Conservation (phyloP, 64 coral and sea anemone species). For the Stichodactyla mertensii region DNA sequence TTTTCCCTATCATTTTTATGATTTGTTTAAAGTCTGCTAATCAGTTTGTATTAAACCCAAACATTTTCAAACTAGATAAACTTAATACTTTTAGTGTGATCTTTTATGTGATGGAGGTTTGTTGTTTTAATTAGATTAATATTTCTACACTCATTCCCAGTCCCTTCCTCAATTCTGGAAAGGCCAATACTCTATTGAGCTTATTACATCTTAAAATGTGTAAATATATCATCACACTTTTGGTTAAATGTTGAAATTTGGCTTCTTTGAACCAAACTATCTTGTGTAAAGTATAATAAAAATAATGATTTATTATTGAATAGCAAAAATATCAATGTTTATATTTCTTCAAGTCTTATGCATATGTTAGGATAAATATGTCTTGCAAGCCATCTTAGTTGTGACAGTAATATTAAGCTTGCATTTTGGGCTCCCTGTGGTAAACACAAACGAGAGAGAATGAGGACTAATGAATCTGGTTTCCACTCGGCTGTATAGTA, state of each 20-base stretch:
- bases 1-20: too few species aligned
- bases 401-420: neutral
- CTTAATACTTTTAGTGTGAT: too few species aligned
- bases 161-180: too few species aligned
- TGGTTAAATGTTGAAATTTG: neutral
- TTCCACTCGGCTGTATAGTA: neutral
- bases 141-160: too few species aligned
- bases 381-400: neutral
- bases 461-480: neutral
- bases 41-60: too few species aligned
- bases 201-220: neutral
- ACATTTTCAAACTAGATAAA: too few species aligned
- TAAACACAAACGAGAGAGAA: neutral
- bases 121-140: too few species aligned
- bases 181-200: neutral
- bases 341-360: neutral
- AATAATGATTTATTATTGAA: constrained; percentile 2
- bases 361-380: neutral
- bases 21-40: too few species aligned
- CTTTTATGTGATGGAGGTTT: too few species aligned
- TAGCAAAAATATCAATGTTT: constrained; percentile 7
- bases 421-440: neutral
- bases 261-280: constrained; percentile 9
- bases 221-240: constrained; percentile 6
- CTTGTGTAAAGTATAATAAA: neutral